Percentiles rank a stretch among this genome's conserved stretches.
phyloP scores from a whole-genome alignment of 2,888 invertebrate species.

The Mesorhabditis spiculigera region DNA sequence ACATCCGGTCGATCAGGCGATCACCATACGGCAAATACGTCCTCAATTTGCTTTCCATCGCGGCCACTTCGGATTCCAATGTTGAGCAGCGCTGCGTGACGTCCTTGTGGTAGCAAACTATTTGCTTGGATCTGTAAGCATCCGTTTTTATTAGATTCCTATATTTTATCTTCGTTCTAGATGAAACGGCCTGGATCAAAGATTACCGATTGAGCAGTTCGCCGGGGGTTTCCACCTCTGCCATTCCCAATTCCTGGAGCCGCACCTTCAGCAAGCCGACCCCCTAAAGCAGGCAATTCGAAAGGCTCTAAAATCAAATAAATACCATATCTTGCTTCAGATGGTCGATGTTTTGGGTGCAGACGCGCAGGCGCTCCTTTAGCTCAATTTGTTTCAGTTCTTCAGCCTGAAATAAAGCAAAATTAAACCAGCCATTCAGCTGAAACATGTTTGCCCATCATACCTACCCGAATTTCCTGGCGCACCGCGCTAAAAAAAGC shows the following conservation, averaged over 20 bases:
- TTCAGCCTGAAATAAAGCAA: no score
- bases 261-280: slow-evolving; percentile 17
- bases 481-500: background rate
- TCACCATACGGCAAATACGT: slow-evolving; percentile 23
- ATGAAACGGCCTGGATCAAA: background rate
- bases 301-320: background rate
- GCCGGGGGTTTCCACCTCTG: slow-evolving; percentile 22
- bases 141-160: background rate
- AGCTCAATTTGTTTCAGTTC: no score
- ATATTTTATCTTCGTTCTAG: background rate
- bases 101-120: slow-evolving; percentile 39
- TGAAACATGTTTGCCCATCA: no score
- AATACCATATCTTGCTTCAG: slow-evolving; percentile 5
- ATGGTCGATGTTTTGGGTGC: background rate
- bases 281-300: slow-evolving; percentile 14
- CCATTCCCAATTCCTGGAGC: slow-evolving; percentile 33
- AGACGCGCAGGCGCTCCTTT: no score
- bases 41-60: slow-evolving; percentile 21
- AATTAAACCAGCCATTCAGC: no score
- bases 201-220: slow-evolving; percentile 25
- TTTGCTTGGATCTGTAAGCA: slow-evolving; percentile 29
- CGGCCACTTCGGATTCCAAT: slow-evolving; percentile 20
- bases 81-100: slow-evolving; percentile 23
- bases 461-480: no score
- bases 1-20: slow-evolving; percentile 16